Evolutionary conservation across 2,888 invertebrate species (phyloP).

Genomic region (Caenorhabditis sp.): DNA sequence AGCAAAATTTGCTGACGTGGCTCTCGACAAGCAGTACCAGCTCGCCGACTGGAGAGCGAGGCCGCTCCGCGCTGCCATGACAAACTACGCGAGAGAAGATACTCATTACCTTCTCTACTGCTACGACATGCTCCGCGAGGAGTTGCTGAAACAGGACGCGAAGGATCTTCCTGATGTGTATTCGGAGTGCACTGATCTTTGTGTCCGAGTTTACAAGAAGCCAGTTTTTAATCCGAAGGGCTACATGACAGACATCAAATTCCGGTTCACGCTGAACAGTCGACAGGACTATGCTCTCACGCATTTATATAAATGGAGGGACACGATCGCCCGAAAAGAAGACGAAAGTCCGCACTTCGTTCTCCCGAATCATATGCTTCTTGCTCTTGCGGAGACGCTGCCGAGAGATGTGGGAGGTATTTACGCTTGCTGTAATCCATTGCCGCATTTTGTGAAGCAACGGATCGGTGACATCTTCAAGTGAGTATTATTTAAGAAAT

Average conservation of each 20-base stretch:
- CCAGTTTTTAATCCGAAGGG: conserved; percentile 88
- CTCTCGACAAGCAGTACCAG: conserved; percentile 93
- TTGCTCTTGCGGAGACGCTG: conserved; percentile 89
- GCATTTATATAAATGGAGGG: conserved; percentile 92
- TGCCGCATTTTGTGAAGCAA: conserved; percentile 89
- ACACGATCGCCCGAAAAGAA: conserved; percentile 89
- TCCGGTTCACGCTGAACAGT: conserved; percentile 88
- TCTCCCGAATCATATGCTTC: conserved; percentile 95
- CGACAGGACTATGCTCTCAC: conserved; percentile 87
- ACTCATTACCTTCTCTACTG: conserved; percentile 95
- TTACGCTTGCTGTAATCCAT: conserved; percentile 93
- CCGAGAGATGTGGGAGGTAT: conserved; percentile 87
- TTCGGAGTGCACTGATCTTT: conserved; percentile 89
- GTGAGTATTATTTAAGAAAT: conserved; percentile 47
- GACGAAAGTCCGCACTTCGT: conserved; percentile 96
- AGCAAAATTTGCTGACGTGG: conserved; percentile 84
- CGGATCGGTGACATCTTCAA: conserved; percentile 71
- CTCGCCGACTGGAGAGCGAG: conserved; percentile 94
- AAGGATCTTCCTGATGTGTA: conserved; percentile 88
- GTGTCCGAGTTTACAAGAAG: conserved; percentile 90
- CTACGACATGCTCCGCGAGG: conserved; percentile 87
- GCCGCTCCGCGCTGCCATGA: conserved; percentile 90
- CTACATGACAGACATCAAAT: conserved; percentile 88
- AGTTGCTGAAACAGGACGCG: conserved; percentile 87
- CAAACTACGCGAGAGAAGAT: conserved; percentile 93